Evolutionary conservation across 2,797 vertebrate species (phyloP).

Genomic region (Danio albolineatus): DNA sequence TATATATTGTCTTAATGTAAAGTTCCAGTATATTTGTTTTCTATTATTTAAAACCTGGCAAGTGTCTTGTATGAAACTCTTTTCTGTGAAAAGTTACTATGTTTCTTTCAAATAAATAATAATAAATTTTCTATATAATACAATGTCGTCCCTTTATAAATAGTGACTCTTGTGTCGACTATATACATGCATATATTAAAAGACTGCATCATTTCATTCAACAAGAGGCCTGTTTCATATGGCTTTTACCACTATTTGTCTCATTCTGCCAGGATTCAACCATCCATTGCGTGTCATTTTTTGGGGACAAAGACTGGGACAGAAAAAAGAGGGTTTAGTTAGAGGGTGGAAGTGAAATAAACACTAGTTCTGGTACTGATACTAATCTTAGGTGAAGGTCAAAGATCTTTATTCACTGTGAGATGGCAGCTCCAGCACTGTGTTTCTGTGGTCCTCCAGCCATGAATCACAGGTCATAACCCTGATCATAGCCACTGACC

Average conservation of each 20-base stretch:
- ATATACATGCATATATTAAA: not conserved
- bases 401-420: slow-evolving; percentile 80
- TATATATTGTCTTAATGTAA: too few relatives aligned
- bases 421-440: slow-evolving; percentile 71
- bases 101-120: not conserved
- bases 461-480: slow-evolving; percentile 71
- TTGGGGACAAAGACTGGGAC: slow-evolving; percentile 66
- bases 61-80: not conserved
- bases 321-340: slow-evolving; percentile 49
- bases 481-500: slow-evolving; percentile 76
- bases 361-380: slow-evolving; percentile 77
- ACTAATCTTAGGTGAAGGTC: slow-evolving; percentile 83
- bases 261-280: slow-evolving; percentile 58
- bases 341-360: slow-evolving; percentile 67
- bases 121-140: not conserved
- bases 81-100: not conserved
- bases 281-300: slow-evolving; percentile 47
- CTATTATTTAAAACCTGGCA: too few relatives aligned
- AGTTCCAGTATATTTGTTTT: too few relatives aligned
- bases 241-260: slow-evolving; percentile 24
- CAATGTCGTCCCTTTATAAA: not conserved
- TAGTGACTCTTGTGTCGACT: not conserved
- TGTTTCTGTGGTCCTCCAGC: slow-evolving; percentile 74
- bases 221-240: not conserved
- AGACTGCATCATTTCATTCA: not conserved